phyloP scores from a whole-genome alignment of 2,797 vertebrate genomes.

The Lutjanus argentimaculatus region DNA sequence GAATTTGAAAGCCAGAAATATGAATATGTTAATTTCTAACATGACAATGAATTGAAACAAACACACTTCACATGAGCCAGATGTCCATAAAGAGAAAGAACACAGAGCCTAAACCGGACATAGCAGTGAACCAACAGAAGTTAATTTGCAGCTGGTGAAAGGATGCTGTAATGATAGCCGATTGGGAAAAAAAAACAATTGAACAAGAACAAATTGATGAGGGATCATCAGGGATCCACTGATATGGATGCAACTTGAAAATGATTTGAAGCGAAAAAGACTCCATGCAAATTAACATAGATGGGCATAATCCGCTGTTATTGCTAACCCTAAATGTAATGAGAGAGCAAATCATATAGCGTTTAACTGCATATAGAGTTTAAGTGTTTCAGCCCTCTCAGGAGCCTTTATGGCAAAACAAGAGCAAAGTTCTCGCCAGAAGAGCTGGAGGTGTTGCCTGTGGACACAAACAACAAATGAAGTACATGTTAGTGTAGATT shows the following conservation, averaged over 20 bases:
- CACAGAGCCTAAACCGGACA: no score
- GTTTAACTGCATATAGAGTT: constrained; percentile 28
- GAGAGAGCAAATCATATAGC: constrained; percentile 35
- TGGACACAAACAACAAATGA: neutral
- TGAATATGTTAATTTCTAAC: neutral
- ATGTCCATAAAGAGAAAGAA: neutral
- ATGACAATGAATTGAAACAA: neutral
- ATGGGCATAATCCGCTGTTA: constrained; percentile 13
- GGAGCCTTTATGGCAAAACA: constrained; percentile 32
- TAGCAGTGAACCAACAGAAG: no score
- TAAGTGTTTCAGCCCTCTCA: constrained; percentile 10
- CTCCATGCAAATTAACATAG: constrained; percentile 20
- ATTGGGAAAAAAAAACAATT: neutral
- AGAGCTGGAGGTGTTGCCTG: constrained; percentile 1
- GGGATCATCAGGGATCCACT: constrained; percentile 6
- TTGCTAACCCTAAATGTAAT: constrained; percentile 18
- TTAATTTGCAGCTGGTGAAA: neutral
- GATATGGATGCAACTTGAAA: constrained; percentile 1
- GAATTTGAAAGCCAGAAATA: neutral
- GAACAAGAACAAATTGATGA: neutral
- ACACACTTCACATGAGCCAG: neutral
- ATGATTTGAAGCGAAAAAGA: neutral
- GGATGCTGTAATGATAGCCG: neutral
- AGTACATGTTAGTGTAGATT: neutral
- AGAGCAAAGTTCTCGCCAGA: neutral